Conservation (phyloP, 2,888 invertebrate species). For the Drosophila longiperda region DNA sequence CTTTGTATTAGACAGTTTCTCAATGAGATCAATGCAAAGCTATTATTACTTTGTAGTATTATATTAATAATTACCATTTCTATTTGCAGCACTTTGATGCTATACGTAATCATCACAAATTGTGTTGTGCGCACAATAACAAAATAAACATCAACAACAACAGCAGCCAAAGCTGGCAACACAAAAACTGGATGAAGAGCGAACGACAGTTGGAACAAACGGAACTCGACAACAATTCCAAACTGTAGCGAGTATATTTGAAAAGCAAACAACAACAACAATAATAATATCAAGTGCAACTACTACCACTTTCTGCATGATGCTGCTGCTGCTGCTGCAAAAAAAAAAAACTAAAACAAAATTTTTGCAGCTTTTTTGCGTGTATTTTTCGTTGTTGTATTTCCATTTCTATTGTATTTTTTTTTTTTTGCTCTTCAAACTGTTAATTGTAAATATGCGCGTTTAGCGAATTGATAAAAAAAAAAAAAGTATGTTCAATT, state of each 20-base stretch:
- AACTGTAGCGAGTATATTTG: not conserved
- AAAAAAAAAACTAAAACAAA: conserved; percentile 8
- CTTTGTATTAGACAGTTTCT: no score
- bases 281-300: not conserved
- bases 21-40: not conserved
- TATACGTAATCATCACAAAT: conserved; percentile 63
- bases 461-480: conserved; percentile 44
- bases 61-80: not conserved
- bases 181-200: conserved; percentile 18
- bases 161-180: conserved; percentile 10
- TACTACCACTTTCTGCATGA: conserved; percentile 29
- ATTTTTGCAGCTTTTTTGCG: conserved; percentile 25
- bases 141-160: conserved; percentile 16
- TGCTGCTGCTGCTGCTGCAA: conserved; percentile 15
- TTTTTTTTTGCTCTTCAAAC: conserved; percentile 4
- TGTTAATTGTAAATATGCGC: conserved; percentile 39
- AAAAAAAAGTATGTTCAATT: conserved; percentile 60
- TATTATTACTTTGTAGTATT: not conserved
- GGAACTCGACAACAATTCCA: not conserved
- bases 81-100: conserved; percentile 53
- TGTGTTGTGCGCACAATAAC: conserved; percentile 36
- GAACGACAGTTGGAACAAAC: not conserved
- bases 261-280: conserved; percentile 20
- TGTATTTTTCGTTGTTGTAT: conserved; percentile 35
- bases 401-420: conserved; percentile 9